A percentile compares a stretch with the other conserved stretches of the same genome.
phyloP scores from a whole-genome alignment of 2,797 vertebrate species.

The Sorex maritimensis region DNA sequence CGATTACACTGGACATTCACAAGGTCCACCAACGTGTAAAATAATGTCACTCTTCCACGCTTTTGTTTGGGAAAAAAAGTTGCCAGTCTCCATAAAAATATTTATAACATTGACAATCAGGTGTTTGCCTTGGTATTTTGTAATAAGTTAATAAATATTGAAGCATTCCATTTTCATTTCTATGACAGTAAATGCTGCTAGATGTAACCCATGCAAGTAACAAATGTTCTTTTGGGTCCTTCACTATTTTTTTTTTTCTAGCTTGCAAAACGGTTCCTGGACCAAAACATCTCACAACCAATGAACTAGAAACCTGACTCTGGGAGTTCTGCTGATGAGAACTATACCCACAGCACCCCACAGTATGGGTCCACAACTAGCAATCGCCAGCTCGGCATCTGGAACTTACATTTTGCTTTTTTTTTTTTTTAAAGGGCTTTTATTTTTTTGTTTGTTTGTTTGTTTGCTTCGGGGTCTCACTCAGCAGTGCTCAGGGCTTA shows the following conservation, averaged over 20 bases:
- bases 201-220: background rate
- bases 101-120: background rate
- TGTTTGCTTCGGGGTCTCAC: too few species aligned
- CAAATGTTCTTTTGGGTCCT: background rate
- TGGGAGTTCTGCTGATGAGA: too few species aligned
- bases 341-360: background rate
- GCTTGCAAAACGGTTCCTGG: background rate
- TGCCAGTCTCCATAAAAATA: background rate
- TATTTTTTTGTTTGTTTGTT: too few species aligned
- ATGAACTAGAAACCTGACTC: background rate
- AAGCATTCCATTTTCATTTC: conserved; percentile 11
- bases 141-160: background rate
- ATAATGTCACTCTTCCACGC: background rate
- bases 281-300: background rate
- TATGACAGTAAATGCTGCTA: background rate
- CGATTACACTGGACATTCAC: background rate
- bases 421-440: too few species aligned
- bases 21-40: background rate
- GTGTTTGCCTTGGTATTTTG: background rate
- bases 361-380: background rate
- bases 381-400: background rate
- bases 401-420: too few species aligned
- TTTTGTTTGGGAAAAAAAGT: background rate
- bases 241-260: background rate
- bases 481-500: too few species aligned